Evolutionary conservation across 1,140 invertebrate genomes (phyloP).

Genomic region (Eueides isabella): DNA sequence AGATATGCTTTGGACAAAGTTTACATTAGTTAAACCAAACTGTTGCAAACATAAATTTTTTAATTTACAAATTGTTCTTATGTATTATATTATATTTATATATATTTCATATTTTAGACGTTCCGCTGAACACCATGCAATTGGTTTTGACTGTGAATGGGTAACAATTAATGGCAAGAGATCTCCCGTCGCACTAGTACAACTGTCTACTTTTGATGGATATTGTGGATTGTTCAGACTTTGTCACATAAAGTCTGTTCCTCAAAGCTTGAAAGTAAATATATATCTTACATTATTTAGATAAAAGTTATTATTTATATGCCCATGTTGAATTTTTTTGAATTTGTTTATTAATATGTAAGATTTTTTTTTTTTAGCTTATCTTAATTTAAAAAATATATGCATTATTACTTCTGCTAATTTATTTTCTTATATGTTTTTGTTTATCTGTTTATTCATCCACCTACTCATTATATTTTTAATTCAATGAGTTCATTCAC

Average conservation of each 20-base stretch:
- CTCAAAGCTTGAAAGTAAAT: slow-evolving; percentile 69
- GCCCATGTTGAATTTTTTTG: not conserved
- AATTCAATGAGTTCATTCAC: too few relatives aligned
- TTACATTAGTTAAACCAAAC: too few relatives aligned
- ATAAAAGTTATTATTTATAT: not conserved
- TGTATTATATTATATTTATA: not conserved
- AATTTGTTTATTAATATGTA: not conserved
- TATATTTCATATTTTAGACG: slow-evolving; percentile 45
- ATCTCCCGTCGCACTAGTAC: slow-evolving; percentile 84
- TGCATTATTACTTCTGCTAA: too few relatives aligned
- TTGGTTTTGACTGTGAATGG: slow-evolving; percentile 91
- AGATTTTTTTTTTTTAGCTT: too few relatives aligned
- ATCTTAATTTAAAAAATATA: too few relatives aligned
- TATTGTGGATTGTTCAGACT: slow-evolving; percentile 85
- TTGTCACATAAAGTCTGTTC: slow-evolving; percentile 82
- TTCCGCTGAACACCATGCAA: slow-evolving; percentile 55
- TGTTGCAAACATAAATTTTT: too few relatives aligned
- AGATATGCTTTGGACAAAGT: too few relatives aligned
- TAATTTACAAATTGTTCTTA: not conserved
- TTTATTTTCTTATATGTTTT: too few relatives aligned
- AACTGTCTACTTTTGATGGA: slow-evolving; percentile 85
- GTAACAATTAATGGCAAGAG: slow-evolving; percentile 79
- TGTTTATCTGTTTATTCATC: too few relatives aligned
- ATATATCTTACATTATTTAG: slow-evolving; percentile 10
- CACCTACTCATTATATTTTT: too few relatives aligned